Evolutionary conservation across 92 coral and sea anemone species (phyloP), one percentile per base, ranked within the genome.

Genomic region (Zoanthus sansibaricus): DNA sequence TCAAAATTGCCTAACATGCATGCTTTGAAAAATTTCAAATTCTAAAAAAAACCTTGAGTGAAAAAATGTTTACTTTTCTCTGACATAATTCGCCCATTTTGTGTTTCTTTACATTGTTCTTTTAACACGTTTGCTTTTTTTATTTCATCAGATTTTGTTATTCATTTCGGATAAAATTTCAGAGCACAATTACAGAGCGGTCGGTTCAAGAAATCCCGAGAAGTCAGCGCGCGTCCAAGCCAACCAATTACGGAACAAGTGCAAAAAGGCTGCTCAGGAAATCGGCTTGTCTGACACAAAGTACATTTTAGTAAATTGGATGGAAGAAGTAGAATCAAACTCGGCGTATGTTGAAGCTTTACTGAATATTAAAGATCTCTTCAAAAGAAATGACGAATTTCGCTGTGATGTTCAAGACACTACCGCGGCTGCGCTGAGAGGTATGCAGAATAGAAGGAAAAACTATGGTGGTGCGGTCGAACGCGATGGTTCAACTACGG

Each of bases 231-330:
- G 94, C 25, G 78, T 77, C 33, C 84, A 91, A 31, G 92, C 87
- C 31, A 95, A 93, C 86, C 79, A 89, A 10, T 78, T 95, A 59
- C 90, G 95, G 11, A 91, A 93, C 89, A 95, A 93, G 55, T 95
- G 98, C 77, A 85, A 86, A 72, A 88, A 91, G 56, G 93, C 86
- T 45, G 80, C 88, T 7, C 71, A 70, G 75, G 51, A 49, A 5
- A 91, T 87, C 14, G 89, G 90, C 25, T 83, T 89, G 33, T 47
- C 64, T 6, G 67, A 90, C 54, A 45, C 47, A 32, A 72, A 78
- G 18, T 89, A 68, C 61, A 87, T 86, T 61, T 93, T 46, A 74
- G 79, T 95, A 69, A 89, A 78, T 9, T 95, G 98, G 98, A 83
- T 32, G 48, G 91, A 91, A 59, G 93, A 95, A 16, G 86, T 93